Percentiles rank a stretch among this genome's conserved stretches.
These are phyloP conservation scores for Propithecus deckenii DNA, from an alignment of 2,797 vertebrate species.

Conservation along the genomic window DNA sequence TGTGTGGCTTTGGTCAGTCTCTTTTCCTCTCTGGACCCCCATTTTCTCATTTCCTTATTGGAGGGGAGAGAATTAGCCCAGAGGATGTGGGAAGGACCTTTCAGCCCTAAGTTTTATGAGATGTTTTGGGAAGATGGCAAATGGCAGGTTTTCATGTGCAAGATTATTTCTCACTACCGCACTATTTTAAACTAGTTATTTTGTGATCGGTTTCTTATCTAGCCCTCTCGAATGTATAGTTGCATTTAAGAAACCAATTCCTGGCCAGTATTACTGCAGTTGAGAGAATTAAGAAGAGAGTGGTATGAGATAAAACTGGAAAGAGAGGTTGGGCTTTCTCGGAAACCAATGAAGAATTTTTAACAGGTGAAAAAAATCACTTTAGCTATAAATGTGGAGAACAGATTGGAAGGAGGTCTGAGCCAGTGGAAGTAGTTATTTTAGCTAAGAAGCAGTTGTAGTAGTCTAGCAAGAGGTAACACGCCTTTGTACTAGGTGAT, in stretches of 20 bases:
- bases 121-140: neutral
- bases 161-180: neutral
- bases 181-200: neutral
- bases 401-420: neutral
- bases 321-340: neutral
- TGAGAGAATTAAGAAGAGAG: neutral
- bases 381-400: neutral
- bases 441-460: neutral
- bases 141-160: conserved; percentile 21
- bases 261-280: neutral
- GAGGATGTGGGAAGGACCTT: neutral
- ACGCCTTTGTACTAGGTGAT: neutral
- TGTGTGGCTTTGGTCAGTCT: neutral
- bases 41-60: neutral
- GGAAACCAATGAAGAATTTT: neutral
- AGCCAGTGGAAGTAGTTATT: neutral
- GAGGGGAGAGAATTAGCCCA: neutral
- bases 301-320: neutral
- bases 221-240: neutral
- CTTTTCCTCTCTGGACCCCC: neutral
- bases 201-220: neutral
- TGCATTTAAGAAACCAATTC: neutral
- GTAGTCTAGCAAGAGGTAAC: neutral
- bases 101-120: neutral
- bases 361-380: neutral